Percentiles rank a stretch among this genome's conserved stretches.
Evolutionary conservation across 2,113 vertebrate genomes (phyloP).

Genomic region (Hippoglossus stenolepis): DNA sequence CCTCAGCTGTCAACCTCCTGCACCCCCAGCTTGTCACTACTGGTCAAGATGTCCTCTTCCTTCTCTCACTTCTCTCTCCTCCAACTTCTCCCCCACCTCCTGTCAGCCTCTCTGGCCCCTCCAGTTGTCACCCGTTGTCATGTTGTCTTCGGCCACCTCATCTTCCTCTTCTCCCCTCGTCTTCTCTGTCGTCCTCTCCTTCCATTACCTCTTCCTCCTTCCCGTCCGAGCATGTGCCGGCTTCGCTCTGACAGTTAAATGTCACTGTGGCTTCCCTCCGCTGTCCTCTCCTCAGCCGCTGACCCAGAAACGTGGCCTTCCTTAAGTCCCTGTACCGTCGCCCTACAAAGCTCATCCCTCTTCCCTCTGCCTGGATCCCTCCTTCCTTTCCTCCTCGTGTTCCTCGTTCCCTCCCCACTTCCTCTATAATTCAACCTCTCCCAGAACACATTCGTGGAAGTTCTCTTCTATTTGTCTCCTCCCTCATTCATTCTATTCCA

Average conservation of each 20-base stretch:
- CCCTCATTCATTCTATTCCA: background rate
- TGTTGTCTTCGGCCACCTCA: conserved; percentile 20
- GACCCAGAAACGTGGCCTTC: conserved; percentile 63
- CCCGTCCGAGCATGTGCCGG: conserved; percentile 41
- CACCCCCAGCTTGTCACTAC: conserved; percentile 2
- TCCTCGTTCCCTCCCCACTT: background rate
- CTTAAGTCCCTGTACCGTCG: conserved; percentile 1
- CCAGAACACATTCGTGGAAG: too few species aligned
- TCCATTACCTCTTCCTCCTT: conserved; percentile 6
- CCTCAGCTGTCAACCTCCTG: conserved; percentile 28
- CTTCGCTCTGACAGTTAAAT: conserved; percentile 62
- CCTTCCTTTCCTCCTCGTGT: background rate
- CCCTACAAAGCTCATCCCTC: conserved; percentile 26
- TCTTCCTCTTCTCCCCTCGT: conserved; percentile 2
- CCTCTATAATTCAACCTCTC: rapidly evolving
- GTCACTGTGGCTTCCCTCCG: conserved; percentile 50
- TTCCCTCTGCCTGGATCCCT: conserved; percentile 9
- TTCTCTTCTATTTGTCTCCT: too few species aligned
- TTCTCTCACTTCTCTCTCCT: conserved; percentile 2
- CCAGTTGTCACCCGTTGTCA: conserved; percentile 34
- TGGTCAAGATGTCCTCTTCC: conserved; percentile 18
- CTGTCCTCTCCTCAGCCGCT: conserved; percentile 49
- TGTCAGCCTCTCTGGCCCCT: conserved; percentile 28
- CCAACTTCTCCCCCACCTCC: conserved; percentile 7
- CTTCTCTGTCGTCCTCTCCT: conserved; percentile 6